Conservation (phyloP, 2,113 vertebrate genomes). For the Actenoides lindsayi region DNA sequence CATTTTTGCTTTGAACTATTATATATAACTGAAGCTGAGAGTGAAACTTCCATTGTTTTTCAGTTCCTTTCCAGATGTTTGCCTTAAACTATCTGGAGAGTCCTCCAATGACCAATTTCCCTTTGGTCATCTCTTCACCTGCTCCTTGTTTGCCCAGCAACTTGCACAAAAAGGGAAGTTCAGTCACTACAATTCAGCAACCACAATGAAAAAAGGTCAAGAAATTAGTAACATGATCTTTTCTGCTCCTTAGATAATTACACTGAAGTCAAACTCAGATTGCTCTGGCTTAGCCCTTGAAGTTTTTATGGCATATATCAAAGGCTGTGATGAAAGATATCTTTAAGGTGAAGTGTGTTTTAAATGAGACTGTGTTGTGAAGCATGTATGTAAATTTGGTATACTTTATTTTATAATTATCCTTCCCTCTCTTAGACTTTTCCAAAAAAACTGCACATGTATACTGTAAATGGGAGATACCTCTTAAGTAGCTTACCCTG, state of each 20-base stretch:
- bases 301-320: background rate
- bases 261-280: background rate
- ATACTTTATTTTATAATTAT: background rate
- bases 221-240: background rate
- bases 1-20: background rate
- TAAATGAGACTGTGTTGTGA: background rate
- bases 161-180: background rate
- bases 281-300: background rate
- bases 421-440: background rate
- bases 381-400: background rate
- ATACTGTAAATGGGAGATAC: background rate
- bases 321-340: background rate
- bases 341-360: background rate
- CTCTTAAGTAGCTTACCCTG: background rate
- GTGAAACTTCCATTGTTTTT: background rate
- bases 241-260: background rate
- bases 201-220: background rate
- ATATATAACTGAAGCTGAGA: background rate
- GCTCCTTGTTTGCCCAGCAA: background rate
- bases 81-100: background rate
- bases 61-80: background rate
- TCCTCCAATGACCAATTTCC: background rate
- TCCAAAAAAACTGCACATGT: background rate
- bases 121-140: background rate
- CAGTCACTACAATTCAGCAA: background rate